Evolutionary conservation across 2,797 vertebrate species (phyloP), one percentile per base, ranked within the genome.

Genomic region (Cyprinodon diabolis): DNA sequence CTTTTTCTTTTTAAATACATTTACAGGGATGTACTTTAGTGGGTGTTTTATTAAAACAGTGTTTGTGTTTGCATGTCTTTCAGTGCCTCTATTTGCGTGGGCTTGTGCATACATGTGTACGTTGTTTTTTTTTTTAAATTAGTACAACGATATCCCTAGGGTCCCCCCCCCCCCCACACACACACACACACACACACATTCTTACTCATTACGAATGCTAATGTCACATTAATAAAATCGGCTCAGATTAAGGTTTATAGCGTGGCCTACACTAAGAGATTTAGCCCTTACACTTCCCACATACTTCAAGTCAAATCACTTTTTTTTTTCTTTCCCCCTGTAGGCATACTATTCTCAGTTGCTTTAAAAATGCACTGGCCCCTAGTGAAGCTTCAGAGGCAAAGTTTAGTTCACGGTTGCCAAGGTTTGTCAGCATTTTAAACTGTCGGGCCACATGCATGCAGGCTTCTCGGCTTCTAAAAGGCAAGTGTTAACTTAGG

Each of bases 171-270:
- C 80, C 88, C 55, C 76, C 74, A n/a, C n/a, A n/a, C n/a, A n/a
- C n/a, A n/a, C n/a, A n/a, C n/a, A n/a, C n/a, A n/a, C n/a, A n/a
- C n/a, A n/a, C n/a, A 1, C 30, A 30, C 30, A 30, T 30, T 30
- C 80, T 85, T 90, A 86, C 91, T 94, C 89, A 94, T 93, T 94
- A 93, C 90, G 90, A 93, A 95, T 94, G 91, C 93, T 93, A 91
- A 95, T 94, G 87, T 91, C 88, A 90, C 81, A 91, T 92, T 91
- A 93, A 94, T 94, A 85, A 94, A 93, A 94, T 93, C 84, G 82
- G 91, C 92, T 93, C 92, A 91, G 88, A 93, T 89, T 90, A 90
- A 89, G 87, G 92, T 94, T 94, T 90, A 91, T 89, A 85, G 86
- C 90, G 76, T 87, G 84, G 89, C 92, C 90, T 84, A 91, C 91